phyloP scores from a whole-genome alignment of 1,140 invertebrate genomes.

The Trichonephila inaurata region DNA sequence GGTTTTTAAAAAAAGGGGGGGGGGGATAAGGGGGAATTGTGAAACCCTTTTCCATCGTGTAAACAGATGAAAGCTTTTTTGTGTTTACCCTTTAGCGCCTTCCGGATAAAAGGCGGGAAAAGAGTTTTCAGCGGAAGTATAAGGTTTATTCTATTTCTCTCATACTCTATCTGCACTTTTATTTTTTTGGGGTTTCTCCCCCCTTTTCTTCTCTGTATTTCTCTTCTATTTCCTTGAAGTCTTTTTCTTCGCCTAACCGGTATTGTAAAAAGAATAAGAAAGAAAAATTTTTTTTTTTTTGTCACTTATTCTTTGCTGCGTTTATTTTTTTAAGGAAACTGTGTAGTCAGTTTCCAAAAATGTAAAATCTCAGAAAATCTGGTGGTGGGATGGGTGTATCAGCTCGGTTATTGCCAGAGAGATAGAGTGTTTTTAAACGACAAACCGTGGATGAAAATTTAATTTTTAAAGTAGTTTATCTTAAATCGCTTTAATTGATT shows the following conservation, averaged over 20 bases:
- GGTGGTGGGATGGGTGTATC: neutral
- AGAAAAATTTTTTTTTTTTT: neutral
- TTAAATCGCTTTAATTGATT: neutral
- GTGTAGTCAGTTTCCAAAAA: neutral
- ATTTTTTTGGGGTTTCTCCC: neutral
- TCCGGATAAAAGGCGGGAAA: conserved; percentile 23
- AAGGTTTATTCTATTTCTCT: conserved; percentile 10
- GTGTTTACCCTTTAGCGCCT: conserved; percentile 42
- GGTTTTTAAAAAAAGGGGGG: neutral
- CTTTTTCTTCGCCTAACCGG: neutral
- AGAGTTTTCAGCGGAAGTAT: neutral
- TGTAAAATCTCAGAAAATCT: neutral
- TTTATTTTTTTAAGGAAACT: neutral
- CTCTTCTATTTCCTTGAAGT: neutral
- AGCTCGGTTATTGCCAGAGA: neutral
- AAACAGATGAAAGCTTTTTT: conserved; percentile 48
- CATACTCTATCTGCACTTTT: neutral
- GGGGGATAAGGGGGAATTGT: neutral
- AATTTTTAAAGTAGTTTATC: neutral
- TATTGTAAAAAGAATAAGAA: neutral
- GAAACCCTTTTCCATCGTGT: conserved; percentile 29
- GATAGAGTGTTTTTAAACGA: neutral
- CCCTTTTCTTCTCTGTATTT: neutral
- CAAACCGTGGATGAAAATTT: neutral
- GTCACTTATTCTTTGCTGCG: neutral